These are phyloP conservation scores for Poeciliopsis paucimaculata DNA, from an alignment of 2,797 vertebrate species.

Conservation along the genomic window DNA sequence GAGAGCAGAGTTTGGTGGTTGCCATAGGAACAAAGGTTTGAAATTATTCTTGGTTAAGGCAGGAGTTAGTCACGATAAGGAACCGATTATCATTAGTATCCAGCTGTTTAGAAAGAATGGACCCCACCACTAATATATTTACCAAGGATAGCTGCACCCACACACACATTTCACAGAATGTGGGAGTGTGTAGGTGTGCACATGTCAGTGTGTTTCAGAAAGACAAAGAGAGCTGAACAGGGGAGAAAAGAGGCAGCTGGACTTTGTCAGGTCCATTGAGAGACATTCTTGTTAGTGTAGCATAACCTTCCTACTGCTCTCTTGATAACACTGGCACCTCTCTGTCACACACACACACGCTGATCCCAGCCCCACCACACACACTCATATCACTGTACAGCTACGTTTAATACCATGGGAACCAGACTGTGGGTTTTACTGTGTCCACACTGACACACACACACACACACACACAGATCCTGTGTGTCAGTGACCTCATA, in stretches of 20 bases:
- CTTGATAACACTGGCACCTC: slow-evolving; percentile 95
- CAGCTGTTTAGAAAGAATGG: background rate
- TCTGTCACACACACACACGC: slow-evolving; percentile 34
- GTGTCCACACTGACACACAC: slow-evolving; percentile 50
- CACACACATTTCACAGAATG: background rate
- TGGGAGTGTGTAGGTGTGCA: background rate
- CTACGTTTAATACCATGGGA: slow-evolving; percentile 58
- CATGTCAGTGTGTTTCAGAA: background rate
- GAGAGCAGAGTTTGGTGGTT: background rate
- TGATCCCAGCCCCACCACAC: slow-evolving; percentile 33
- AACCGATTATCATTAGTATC: background rate
- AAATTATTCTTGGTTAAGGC: background rate
- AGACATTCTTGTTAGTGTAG: slow-evolving; percentile 93
- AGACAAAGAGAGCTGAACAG: background rate
- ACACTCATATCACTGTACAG: slow-evolving; percentile 38
- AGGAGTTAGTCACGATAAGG: background rate
- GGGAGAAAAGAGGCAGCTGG: slow-evolving; percentile 83
- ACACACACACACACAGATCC: slow-evolving; percentile 42
- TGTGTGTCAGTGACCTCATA: slow-evolving; percentile 68
- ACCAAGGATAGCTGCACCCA: background rate
- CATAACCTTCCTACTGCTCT: slow-evolving; percentile 90
- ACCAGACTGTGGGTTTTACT: slow-evolving; percentile 55
- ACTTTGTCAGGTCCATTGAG: slow-evolving; percentile 88
- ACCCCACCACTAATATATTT: background rate
- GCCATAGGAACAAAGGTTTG: background rate